Percentiles rank a stretch among this genome's conserved stretches.
Evolutionary conservation across 2,113 vertebrate species (phyloP).

Genomic region (Otis tarda): DNA sequence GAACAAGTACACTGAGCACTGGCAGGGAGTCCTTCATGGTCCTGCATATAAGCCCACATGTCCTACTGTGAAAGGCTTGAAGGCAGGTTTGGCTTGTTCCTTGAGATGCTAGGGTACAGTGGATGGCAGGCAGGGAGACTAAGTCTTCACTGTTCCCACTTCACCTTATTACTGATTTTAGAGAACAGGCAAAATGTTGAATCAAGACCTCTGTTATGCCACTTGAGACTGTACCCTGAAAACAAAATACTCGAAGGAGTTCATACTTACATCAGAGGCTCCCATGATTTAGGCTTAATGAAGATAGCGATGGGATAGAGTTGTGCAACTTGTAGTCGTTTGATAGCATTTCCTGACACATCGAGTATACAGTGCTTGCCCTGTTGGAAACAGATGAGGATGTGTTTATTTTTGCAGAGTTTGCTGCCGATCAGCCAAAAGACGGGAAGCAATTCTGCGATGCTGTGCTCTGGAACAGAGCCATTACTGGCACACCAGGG

Average conservation of each 20-base stretch:
- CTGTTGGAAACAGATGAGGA: slow-evolving; percentile 75
- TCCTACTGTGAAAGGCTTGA: neutral
- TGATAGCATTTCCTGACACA: slow-evolving; percentile 98
- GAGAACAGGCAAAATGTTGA: neutral
- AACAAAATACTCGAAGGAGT: neutral
- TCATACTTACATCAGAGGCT: slow-evolving; percentile 92
- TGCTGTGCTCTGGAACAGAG: neutral
- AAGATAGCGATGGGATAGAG: slow-evolving; percentile 98
- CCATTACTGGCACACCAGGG: neutral
- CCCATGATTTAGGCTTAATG: slow-evolving; percentile 93
- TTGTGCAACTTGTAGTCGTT: slow-evolving; percentile 97
- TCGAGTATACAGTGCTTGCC: slow-evolving; percentile 98
- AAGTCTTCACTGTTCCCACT: neutral
- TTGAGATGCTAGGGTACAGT: neutral
- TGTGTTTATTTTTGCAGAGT: slow-evolving; percentile 19
- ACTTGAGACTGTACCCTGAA: neutral
- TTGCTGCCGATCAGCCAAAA: neutral
- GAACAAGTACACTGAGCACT: neutral
- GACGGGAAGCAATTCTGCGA: neutral
- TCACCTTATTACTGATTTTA: neutral
- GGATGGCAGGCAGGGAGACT: neutral
- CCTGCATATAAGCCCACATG: accelerated
- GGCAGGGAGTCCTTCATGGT: neutral
- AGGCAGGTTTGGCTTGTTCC: neutral
- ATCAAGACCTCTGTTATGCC: neutral